Percentiles rank a stretch among this genome's conserved stretches.
phyloP scores from a whole-genome alignment of 2,797 vertebrate genomes.

The Sebastes miniatus region DNA sequence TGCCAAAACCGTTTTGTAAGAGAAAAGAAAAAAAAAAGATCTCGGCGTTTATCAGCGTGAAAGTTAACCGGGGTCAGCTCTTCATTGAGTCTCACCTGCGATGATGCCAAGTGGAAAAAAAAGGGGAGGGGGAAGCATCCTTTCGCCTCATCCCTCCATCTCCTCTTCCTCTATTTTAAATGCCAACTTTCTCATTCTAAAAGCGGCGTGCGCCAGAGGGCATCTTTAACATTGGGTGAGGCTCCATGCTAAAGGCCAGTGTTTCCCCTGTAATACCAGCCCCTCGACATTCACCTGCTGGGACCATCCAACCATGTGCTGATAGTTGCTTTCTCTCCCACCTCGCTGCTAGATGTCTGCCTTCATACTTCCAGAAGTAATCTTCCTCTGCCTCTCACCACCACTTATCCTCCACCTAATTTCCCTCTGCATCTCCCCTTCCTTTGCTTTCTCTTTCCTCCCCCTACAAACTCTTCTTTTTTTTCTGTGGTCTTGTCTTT shows the following conservation, averaged over 20 bases:
- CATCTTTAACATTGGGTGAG: constrained; percentile 32
- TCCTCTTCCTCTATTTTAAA: constrained; percentile 36
- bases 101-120: constrained; percentile 26
- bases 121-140: background rate
- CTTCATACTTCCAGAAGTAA: constrained; percentile 33
- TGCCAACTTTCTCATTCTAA: constrained; percentile 51
- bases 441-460: background rate
- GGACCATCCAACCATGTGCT: constrained; percentile 36
- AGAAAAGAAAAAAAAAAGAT: background rate
- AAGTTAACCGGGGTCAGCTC: constrained; percentile 22
- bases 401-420: constrained; percentile 16
- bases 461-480: background rate
- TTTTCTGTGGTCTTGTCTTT: constrained; percentile 16
- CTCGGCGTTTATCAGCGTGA: background rate
- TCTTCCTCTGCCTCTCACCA: background rate
- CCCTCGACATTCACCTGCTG: constrained; percentile 57
- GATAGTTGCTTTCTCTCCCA: constrained; percentile 12
- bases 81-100: constrained; percentile 26
- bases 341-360: background rate
- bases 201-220: constrained; percentile 37
- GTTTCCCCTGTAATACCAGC: constrained; percentile 52
- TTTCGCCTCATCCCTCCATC: constrained; percentile 11
- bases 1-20: constrained; percentile 7
- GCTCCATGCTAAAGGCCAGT: constrained; percentile 46
- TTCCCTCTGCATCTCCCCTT: background rate